Conservation (phyloP, 2,888 invertebrate species). For the Folsomia candida region DNA sequence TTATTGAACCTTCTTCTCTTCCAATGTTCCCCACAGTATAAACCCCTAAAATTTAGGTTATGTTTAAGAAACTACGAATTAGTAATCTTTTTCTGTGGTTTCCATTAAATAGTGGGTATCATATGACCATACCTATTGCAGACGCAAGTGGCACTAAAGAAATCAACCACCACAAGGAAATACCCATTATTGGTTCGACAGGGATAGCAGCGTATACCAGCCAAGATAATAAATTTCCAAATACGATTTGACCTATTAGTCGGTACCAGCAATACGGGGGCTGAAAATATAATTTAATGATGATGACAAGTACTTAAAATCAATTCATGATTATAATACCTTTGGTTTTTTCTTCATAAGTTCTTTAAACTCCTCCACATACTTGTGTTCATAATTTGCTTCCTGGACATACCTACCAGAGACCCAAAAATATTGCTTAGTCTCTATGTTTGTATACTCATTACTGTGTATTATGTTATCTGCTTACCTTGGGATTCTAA, state of each 20-base stretch:
- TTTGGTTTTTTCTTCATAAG: conserved; percentile 65
- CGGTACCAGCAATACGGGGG: conserved; percentile 79
- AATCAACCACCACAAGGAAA: conserved; percentile 70
- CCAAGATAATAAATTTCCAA: conserved; percentile 78
- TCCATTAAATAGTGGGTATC: too few relatives aligned
- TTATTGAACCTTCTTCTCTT: conserved; percentile 70
- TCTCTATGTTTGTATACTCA: neutral
- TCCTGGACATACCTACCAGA: conserved; percentile 51
- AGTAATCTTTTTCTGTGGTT: neutral
- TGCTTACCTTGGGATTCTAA: conserved; percentile 80
- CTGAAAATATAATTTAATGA: conserved; percentile 55
- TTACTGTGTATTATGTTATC: neutral
- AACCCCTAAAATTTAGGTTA: conserved; percentile 74
- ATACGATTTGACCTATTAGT: conserved; percentile 72
- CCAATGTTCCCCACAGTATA: conserved; percentile 90
- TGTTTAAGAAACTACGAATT: neutral
- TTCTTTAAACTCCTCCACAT: conserved; percentile 64
- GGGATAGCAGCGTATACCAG: conserved; percentile 74
- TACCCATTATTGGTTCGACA: conserved; percentile 65
- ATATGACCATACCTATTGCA: conserved; percentile 64
- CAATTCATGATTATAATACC: conserved; percentile 56
- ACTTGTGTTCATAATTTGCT: conserved; percentile 60
- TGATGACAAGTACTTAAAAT: conserved; percentile 5
- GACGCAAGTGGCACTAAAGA: conserved; percentile 70
- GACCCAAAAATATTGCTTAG: neutral